Evolutionary conservation across 2,888 invertebrate species (phyloP).

Genomic region (Brachyptera putata): DNA sequence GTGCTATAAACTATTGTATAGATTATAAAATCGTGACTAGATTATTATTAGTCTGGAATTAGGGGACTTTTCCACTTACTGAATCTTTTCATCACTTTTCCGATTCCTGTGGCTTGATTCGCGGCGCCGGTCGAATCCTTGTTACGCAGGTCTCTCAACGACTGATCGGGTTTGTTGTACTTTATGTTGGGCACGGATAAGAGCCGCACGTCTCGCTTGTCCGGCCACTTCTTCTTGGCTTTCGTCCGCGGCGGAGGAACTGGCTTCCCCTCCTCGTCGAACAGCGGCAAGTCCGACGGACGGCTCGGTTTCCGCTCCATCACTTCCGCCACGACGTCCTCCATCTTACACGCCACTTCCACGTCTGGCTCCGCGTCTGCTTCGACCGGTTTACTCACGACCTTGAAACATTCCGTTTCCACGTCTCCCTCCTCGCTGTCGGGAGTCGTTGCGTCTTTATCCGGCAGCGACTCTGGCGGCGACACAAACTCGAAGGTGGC

Average conservation of each 20-base stretch:
- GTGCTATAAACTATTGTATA: too few relatives aligned
- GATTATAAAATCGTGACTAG: too few relatives aligned
- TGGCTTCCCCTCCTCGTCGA: constrained; percentile 51
- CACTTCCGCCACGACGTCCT: constrained; percentile 36
- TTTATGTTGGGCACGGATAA: constrained; percentile 76
- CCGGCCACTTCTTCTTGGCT: constrained; percentile 46
- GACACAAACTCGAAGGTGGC: constrained; percentile 39
- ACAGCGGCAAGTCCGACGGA: constrained; percentile 62
- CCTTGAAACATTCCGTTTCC: background rate
- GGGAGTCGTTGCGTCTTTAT: constrained; percentile 37
- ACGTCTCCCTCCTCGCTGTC: constrained; percentile 40
- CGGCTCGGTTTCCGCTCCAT: constrained; percentile 46
- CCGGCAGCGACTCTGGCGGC: constrained; percentile 37
- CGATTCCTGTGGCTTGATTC: constrained; percentile 54
- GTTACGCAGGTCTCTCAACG: constrained; percentile 53
- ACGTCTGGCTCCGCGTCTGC: constrained; percentile 38
- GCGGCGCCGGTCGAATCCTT: constrained; percentile 45
- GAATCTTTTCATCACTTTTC: constrained; percentile 77
- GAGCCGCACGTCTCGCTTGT: constrained; percentile 61
- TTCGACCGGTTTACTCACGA: constrained; percentile 40
- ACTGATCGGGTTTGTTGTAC: constrained; percentile 46
- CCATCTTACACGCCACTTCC: constrained; percentile 36
- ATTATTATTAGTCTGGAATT: too few relatives aligned
- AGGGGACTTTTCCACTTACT: too few relatives aligned
- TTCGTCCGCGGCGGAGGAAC: constrained; percentile 51